Base-by-base conservation (phyloP, 2,888 invertebrate genomes). In the Andrena camellia region DNA sequence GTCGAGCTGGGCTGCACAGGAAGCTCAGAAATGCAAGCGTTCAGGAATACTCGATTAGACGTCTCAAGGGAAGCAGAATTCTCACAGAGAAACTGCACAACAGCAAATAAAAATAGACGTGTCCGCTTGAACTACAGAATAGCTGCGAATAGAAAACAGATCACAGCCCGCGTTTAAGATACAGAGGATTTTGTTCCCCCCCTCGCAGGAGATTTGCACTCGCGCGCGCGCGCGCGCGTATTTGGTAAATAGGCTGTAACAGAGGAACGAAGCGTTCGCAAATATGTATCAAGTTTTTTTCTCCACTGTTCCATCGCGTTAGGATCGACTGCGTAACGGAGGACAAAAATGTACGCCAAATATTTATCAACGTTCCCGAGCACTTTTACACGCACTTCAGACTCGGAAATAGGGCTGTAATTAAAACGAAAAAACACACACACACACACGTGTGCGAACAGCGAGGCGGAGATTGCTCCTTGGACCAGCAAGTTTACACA, bases 221-320 rank as follows among this genome's bases (percentile, higher is more conserved):
- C 31, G 31, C 54, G 26, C 63, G 63, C 31, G 31, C 54, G 26
- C 63, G 63, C 66, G 42, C 69, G 20, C 48, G 67, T 33, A 54
- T 67, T 71, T 71, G 78, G 29, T 42, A 66, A 79, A 79, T 66
- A 66, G 48, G 68, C 33, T 20, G 57, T 48, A 42, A 42, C 60
- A 50, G 29, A 64, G 35, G 69, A 76, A 76, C 69, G 69, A 48
- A 62, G 48, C 54, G 48, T 35, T 42, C 48, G 78, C 68, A 76
- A 75, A 79, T 76, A 69, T 59, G 63, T 52, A 64, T 69, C 68
- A 20, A 62, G 42, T 31, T 48, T 54, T 68, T 75, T 57, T 67
- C 42, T 4, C 35, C 68, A 69, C 63, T 69, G 68, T 69, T 69
- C 10, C 42, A 62, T 52, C 54, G 62, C 17, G 52, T 35, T 42